Evolutionary conservation across 1,140 invertebrate species (phyloP).

Genomic region (Caenorhabditis remanei): DNA sequence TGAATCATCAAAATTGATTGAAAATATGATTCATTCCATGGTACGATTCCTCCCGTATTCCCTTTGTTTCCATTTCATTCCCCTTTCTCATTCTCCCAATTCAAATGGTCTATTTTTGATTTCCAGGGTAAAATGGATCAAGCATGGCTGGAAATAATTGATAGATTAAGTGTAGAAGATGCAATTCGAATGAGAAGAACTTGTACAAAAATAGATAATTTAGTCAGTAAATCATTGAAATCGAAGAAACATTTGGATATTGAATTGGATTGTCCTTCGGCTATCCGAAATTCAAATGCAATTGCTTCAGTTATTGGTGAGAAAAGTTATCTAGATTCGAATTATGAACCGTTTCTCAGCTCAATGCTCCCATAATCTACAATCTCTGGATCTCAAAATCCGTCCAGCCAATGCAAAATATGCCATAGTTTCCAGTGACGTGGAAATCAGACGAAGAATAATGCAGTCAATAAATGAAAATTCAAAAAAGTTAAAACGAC

Average conservation of each 20-base stretch:
- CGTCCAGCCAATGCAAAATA: conserved; percentile 4
- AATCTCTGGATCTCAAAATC: conserved; percentile 38
- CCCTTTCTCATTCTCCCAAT: not conserved
- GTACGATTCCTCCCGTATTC: not conserved
- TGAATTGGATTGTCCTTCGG: conserved; percentile 1
- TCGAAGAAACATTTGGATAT: conserved; percentile 22
- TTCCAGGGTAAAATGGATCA: conserved; percentile 21
- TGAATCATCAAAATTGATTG: not conserved
- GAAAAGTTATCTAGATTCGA: too few relatives aligned
- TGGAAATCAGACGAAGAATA: not conserved
- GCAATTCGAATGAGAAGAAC: conserved; percentile 1
- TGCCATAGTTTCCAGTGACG: conserved; percentile 8
- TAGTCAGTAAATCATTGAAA: conserved; percentile 32
- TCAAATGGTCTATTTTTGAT: not conserved
- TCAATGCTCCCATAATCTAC: conserved; percentile 25
- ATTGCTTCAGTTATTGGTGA: conserved; percentile 27
- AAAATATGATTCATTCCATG: conserved; percentile 34
- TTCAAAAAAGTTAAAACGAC: not conserved
- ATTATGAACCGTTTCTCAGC: not conserved
- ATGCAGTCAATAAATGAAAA: conserved; percentile 18
- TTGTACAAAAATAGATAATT: not conserved
- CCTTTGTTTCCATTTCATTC: not conserved
- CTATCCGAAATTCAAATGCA: not conserved
- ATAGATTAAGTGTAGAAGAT: conserved; percentile 10
- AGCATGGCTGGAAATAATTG: conserved; percentile 37